These are phyloP conservation scores for Philypnodon macrostomus DNA, from an alignment of 2,797 vertebrate genomes.

Conservation along the genomic window DNA sequence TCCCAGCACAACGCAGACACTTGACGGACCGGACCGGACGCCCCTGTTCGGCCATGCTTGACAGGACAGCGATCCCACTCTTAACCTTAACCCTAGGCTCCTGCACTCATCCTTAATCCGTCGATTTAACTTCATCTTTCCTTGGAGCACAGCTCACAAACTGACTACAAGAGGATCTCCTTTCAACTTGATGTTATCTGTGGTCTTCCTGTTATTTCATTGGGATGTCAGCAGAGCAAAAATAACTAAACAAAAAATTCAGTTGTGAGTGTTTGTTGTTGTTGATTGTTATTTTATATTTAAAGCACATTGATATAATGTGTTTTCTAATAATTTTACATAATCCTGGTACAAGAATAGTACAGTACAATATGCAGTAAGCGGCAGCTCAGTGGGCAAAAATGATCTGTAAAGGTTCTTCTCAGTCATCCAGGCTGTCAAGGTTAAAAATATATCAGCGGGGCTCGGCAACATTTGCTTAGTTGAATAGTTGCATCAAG, in stretches of 20 bases:
- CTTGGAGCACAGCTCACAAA: slow-evolving; percentile 17
- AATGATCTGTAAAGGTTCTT: no score
- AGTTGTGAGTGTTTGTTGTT: no score
- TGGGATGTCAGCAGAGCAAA: slow-evolving; percentile 23
- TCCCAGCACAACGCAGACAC: slow-evolving; percentile 55
- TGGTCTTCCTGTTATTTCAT: slow-evolving; percentile 45
- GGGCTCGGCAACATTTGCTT: no score
- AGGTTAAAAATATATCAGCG: no score
- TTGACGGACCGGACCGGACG: slow-evolving; percentile 58
- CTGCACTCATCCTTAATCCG: slow-evolving; percentile 59
- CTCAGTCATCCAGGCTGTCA: no score
- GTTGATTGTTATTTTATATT: no score
- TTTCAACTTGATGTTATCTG: slow-evolving; percentile 53
- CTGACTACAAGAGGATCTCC: slow-evolving; percentile 47
- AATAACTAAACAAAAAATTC: neutral
- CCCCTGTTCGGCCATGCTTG: slow-evolving; percentile 55
- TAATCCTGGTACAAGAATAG: no score
- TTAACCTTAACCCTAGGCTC: slow-evolving; percentile 48
- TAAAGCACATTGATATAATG: no score
- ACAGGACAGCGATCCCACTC: slow-evolving; percentile 53
- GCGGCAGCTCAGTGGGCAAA: no score
- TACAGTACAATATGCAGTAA: no score
- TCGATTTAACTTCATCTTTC: slow-evolving; percentile 52
- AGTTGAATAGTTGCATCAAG: no score
- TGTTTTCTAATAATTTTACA: no score